Base-by-base conservation (phyloP, 2,797 vertebrate species). In the Oreochromis grahami region DNA sequence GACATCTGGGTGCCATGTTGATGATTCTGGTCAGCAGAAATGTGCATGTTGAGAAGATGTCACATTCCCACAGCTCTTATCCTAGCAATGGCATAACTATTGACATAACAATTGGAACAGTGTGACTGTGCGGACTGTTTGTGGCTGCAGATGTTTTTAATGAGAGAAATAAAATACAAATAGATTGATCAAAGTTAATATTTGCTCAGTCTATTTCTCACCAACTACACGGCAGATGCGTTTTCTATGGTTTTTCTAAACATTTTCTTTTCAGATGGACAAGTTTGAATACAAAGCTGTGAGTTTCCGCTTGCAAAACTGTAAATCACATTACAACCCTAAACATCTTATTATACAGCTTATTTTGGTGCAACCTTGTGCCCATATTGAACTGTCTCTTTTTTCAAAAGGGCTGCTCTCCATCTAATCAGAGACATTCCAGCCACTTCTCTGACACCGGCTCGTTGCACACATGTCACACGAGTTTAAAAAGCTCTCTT, bases 1-100 rank as follows among this genome's bases (percentile, higher is more conserved):
- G 85, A 93, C 94, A 94, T 94, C 93, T 94, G 93, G 88, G 84
- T 86, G 87, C 92, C 94, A 94, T 92, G 93, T 92, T 91, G 86
- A 89, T 83, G 83, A 90, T 88, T 89, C 52, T 84, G 93, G 94
- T 95, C 93, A 94, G 87, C 87, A 92, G 86, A 93, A 92, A 94
- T 90, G 83, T 87, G 89, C 90, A 77, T 85, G 77, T 80, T 78
- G 87, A 83, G 91, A 91, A 77, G 88, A 94, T 88, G 90, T 92
- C 84, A 86, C 86, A 89, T 94, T 95, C 94, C 92, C 95, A 90
- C 93, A 94, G 89, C 86, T 90, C 90, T 91, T 89, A 89, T 92
- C 89, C 87, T 53, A 78, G 92, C 91, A 90, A 87, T 84, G 88
- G 85, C 85, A 82, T 63, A 79, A 83, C 80, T 90, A 85, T 83